phyloP scores from a whole-genome alignment of 2,888 invertebrate species.

The Carcina quercana region DNA sequence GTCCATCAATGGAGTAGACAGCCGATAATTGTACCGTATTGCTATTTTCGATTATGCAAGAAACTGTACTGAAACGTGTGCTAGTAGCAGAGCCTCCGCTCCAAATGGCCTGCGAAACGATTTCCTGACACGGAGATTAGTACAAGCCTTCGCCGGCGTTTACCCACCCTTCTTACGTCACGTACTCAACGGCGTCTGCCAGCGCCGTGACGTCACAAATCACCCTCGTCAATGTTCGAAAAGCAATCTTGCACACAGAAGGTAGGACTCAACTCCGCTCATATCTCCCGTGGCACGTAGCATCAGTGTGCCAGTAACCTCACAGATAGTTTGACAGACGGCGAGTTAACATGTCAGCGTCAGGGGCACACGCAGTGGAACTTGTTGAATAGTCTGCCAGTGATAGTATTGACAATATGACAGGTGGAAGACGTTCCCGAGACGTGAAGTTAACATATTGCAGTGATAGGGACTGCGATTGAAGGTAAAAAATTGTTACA shows the following conservation, averaged over 20 bases:
- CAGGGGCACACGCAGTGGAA: constrained; percentile 41
- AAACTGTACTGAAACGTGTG: constrained; percentile 65
- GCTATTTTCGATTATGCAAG: constrained; percentile 60
- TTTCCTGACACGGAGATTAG: constrained; percentile 75
- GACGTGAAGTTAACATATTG: no score
- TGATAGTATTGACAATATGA: constrained; percentile 51
- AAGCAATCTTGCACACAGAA: constrained; percentile 32
- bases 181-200: constrained; percentile 55
- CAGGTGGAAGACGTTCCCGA: constrained; percentile 18
- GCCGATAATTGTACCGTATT: constrained; percentile 43
- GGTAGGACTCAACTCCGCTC: constrained; percentile 39
- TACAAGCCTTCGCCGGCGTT: constrained; percentile 70
- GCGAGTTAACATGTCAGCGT: constrained; percentile 70
- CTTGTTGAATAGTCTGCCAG: constrained; percentile 52
- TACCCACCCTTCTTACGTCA: constrained; percentile 71
- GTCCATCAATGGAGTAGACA: constrained; percentile 37
- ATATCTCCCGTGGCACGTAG: constrained; percentile 17
- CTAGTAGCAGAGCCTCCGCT: constrained; percentile 57
- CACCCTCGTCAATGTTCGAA: constrained; percentile 32
- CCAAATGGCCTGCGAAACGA: constrained; percentile 73
- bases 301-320: constrained; percentile 31
- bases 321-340: constrained; percentile 67
- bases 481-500: no score
- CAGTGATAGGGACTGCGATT: no score
- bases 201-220: constrained; percentile 46